Conservation (phyloP, 1,140 invertebrate species). For the Ladona fulva region DNA sequence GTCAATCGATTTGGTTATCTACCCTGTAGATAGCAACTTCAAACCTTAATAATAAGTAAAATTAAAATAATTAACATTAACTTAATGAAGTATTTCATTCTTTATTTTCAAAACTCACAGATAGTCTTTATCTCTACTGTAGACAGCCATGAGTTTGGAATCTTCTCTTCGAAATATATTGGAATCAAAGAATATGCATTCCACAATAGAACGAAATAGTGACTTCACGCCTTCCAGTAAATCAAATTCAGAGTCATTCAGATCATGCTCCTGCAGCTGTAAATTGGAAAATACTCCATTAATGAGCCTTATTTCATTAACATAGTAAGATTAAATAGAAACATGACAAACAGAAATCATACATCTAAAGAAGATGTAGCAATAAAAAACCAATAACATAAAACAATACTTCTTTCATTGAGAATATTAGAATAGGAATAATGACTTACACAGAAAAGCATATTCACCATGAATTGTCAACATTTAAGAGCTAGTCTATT, state of each 20-base stretch:
- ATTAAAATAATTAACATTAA: background rate
- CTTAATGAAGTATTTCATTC: background rate
- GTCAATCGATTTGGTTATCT: no score
- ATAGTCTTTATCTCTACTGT: conserved; percentile 78
- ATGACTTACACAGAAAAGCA: no score
- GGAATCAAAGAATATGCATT: conserved; percentile 53
- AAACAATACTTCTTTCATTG: no score
- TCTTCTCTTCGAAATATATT: conserved; percentile 57
- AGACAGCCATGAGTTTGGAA: conserved; percentile 69
- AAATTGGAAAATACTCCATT: conserved; percentile 19
- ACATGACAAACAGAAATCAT: background rate
- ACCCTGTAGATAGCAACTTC: background rate
- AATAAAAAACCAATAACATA: conserved; percentile 5
- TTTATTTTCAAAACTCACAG: conserved; percentile 51
- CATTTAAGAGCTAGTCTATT: no score
- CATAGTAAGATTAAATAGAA: no score
- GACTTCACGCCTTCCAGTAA: conserved; percentile 50
- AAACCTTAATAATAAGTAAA: background rate
- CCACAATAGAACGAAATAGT: conserved; percentile 15
- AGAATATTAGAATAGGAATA: no score
- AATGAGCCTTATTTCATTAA: no score
- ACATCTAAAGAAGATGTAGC: background rate
- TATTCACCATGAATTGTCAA: no score
- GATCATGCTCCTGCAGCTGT: conserved; percentile 51
- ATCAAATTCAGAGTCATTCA: conserved; percentile 48